These are phyloP conservation scores for Hirtodrosophila cameraria DNA, from an alignment of 2,888 invertebrate genomes.

Conservation along the genomic window DNA sequence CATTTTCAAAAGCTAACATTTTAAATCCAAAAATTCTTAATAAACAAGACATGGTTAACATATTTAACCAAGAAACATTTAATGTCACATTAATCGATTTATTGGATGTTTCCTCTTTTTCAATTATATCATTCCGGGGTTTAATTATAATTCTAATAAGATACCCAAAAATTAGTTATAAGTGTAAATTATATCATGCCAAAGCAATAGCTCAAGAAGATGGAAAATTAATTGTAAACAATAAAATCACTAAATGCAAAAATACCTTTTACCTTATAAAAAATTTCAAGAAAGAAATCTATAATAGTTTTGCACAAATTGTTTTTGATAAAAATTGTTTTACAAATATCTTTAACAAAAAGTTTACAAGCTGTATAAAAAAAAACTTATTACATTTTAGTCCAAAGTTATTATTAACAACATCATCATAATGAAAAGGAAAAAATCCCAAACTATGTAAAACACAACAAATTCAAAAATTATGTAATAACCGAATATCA, in stretches of 20 bases:
- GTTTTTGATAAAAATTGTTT: too few relatives aligned
- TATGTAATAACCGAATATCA: too few relatives aligned
- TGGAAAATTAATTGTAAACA: too few relatives aligned
- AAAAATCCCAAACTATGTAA: too few relatives aligned
- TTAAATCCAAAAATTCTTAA: not conserved
- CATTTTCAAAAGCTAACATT: too few relatives aligned
- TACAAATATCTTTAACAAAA: not conserved
- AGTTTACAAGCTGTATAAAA: not conserved
- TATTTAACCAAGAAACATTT: conserved; percentile 10
- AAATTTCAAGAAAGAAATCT: not conserved
- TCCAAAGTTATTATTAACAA: too few relatives aligned
- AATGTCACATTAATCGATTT: too few relatives aligned
- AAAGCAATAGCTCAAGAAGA: too few relatives aligned
- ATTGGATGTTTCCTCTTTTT: too few relatives aligned
- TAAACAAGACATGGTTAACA: conserved; percentile 1
- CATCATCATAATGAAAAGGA: too few relatives aligned
- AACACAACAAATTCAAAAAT: too few relatives aligned
- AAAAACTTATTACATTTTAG: not conserved
- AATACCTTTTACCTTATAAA: not conserved
- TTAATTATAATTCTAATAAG: conserved; percentile 8
- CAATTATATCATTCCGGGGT: conserved; percentile 3
- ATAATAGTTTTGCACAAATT: not conserved
- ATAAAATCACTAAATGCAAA: conserved; percentile 1
- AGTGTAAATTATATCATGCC: not conserved
- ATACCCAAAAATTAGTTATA: conserved; percentile 8